phyloP scores from a whole-genome alignment of 2,888 invertebrate species.

The Xylocampa areola region DNA sequence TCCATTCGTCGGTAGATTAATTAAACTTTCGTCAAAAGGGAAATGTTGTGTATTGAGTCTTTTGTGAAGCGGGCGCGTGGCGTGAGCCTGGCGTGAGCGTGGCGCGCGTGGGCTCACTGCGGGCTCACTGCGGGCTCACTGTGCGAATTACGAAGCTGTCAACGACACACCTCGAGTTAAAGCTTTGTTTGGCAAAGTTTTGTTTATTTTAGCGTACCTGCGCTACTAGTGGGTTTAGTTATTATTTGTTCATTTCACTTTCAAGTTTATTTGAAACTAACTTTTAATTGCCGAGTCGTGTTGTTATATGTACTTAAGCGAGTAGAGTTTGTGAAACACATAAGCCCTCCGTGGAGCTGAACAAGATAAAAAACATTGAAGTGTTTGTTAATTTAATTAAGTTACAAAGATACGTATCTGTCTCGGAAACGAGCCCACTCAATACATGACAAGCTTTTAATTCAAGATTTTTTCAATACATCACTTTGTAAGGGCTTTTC shows the following conservation, averaged over 20 bases:
- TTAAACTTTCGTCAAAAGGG: slow-evolving; percentile 56
- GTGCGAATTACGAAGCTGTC: slow-evolving; percentile 36
- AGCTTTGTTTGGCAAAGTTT: slow-evolving; percentile 25
- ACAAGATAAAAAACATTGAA: too few relatives aligned
- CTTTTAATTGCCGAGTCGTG: slow-evolving; percentile 13
- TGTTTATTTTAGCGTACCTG: slow-evolving; percentile 7
- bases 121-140: neutral
- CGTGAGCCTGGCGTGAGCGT: slow-evolving; percentile 5
- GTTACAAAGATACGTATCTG: neutral
- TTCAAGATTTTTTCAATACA: too few relatives aligned
- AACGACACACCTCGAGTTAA: slow-evolving; percentile 23
- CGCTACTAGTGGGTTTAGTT: neutral
- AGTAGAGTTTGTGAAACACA: too few relatives aligned
- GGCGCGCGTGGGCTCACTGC: slow-evolving; percentile 1
- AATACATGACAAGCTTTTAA: neutral
- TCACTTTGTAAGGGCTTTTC: neutral
- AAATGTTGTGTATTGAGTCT: slow-evolving; percentile 45
- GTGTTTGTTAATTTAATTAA: neutral
- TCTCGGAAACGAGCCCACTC: neutral
- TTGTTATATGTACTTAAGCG: too few relatives aligned
- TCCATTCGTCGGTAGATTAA: slow-evolving; percentile 37
- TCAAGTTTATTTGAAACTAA: slow-evolving; percentile 30
- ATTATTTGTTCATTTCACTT: slow-evolving; percentile 22
- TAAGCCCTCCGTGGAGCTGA: too few relatives aligned
- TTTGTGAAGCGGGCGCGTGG: slow-evolving; percentile 32